Base-by-base conservation (phyloP, 2,888 invertebrate species). In the Callimorpha dominula region DNA sequence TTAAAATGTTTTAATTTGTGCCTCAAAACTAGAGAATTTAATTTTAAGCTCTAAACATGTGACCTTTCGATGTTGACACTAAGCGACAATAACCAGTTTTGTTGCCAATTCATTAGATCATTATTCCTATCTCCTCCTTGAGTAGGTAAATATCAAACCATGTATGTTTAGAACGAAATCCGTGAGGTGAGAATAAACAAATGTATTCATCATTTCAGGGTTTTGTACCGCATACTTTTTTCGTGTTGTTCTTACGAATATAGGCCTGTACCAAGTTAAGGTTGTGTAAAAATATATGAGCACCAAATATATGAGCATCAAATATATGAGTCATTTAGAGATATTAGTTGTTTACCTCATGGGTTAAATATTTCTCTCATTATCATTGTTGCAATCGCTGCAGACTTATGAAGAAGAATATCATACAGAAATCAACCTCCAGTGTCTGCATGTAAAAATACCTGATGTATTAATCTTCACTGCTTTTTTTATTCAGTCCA, bases 21-120 rank as follows among this genome's bases (percentile, higher is more conserved):
- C 8, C 0, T 40, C 15, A 52, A 52, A 52, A 40, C 52, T 5
- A 11, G 17, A 8, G 20, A 31, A 15, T 46, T 20, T 64, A n/a
- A 50, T 49, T 54, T 52, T 57, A 54, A 4, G 15, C n/a, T 54
- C 12, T 67, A 43, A 42, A n/a, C n/a, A 12, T 54, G 40, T 67
- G 20, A 57, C 67, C 54, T 68, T 68, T 68, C 20, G 54, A 57
- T 20, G n/a, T 68, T 14, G 20, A n/a, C 67, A 57, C 43, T 43
- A 43, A 43, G 43, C 43, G n/a, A 40, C 50, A 57, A n/a, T 42
- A 68, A 68, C 67, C 40, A 52, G 66, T 66, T 66, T 52, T 31
- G 40, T 49, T 60, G 60, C 12, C 12, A 20, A 57, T 57, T 31
- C 31, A 20, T 50, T 50, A 15, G 65, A 8, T 14, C 46, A 40